Evolutionary conservation across 2,113 vertebrate species (phyloP), one percentile per base, ranked within the genome.

Genomic region (Scalopus aquaticus): DNA sequence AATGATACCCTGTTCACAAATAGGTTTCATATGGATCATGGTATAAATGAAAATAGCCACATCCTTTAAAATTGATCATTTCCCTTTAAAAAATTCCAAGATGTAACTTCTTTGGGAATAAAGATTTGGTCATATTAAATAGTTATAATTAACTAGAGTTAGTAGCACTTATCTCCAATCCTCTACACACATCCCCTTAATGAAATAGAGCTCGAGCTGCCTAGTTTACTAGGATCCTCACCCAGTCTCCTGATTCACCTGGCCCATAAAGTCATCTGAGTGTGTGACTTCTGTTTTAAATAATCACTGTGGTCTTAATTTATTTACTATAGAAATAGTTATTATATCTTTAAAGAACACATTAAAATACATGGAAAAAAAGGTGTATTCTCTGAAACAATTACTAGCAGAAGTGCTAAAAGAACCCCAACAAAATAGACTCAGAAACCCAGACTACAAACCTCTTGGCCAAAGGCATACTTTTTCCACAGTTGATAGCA

Each of bases 31-130:
- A 37, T 69, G 32, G 44, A 49, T 91, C 20, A 28, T 5, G 56
- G 39, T 95, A 26, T 82, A 64, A 54, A 88, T 37, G 62, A 92
- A 94, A 96, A 58, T 16, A 83, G 32, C 37, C 39, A 79, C 0
- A 2, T 77, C 67, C 35, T 17, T 90, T 86, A 70, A 80, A 90
- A 82, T 44, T 16, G n/a, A 82, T 85, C 0, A 35, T 79, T 82
- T 93, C 0, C 15, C 28, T 26, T 49, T 42, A 35, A 83, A 86
- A 72, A 77, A 77, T 58, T 64, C 46, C 56, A 67, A 65, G 35
- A 42, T 51, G 20, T 70, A 51, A 8, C 42, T 95, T 96, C 28
- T 73, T 92, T 67, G 16, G 5, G 4, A 74, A 54, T 79, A 69
- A 95, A 88, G 56, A 64, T 80, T 82, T 90, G 60, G 11, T 35